Evolutionary conservation across 2,113 vertebrate genomes (phyloP), one percentile per base, ranked within the genome.

Genomic region (Girardinichthys multiradiatus): DNA sequence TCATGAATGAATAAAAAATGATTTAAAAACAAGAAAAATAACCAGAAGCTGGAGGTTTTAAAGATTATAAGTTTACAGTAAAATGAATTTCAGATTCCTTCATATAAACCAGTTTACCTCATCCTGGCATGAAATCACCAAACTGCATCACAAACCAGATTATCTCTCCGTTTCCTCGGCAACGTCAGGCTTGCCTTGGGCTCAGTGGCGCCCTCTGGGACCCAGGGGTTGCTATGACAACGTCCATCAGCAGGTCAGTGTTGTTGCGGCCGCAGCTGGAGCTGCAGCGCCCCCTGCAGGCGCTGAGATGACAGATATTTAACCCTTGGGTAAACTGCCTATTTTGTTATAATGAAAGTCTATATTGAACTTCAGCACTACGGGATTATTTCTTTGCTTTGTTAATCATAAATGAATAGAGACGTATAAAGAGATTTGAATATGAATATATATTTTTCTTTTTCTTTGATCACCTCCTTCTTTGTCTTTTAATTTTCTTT

Each of bases 301-400:
- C 60, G 57, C 70, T 30, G 60, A 61, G 59, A 61, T 30, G 59
- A 54, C 48, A 61, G 60, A 93, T 96, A 96, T 97, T 96, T 97
- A 97, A 97, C 95, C 96, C 95, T 95, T 94, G 17, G 48, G 94
- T 97, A 96, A 94, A 97, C 96, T 97, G 97, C 96, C 96, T 99
- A 99, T 99, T 99, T 99, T 99, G 95, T 97, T 98, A 99, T 97
- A 97, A 97, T 95, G 48, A 94, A 95, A 95, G 94, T 95, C 92
- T 96, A 96, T 96, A 97, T 97, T 96, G 95, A 97, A 96, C 93
- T 95, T 96, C 93, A 96, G 95, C 93, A 95, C 93, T 24, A 54
- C 24, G 95, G 94, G 96, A 94, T 97, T 96, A 94, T 97, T 97
- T 97, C 94, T 96, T 95, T 95, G 95, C 94, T 94, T 96, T 94